Base-by-base conservation (phyloP, 2,888 invertebrate genomes). In the Cantharis rustica region DNA sequence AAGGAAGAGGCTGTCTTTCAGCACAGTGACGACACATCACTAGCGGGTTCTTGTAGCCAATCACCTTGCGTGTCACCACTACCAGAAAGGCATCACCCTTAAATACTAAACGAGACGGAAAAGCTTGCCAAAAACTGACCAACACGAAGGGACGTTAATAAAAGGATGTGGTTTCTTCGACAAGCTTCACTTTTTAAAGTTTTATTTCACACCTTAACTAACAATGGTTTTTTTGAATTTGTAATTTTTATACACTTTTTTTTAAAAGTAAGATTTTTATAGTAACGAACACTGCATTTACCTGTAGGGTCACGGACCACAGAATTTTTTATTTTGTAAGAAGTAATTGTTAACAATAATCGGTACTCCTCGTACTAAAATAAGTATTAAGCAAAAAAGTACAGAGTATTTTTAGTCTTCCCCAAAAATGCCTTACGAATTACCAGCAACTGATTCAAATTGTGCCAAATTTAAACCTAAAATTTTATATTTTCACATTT, bases 1-100 rank as follows among this genome's bases (percentile, higher is more conserved):
- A 91, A 89, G 91, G 91, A 89, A 90, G 92, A 91, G 92, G 92
- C 84, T 92, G 92, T 88, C 89, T 92, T 81, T 92, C 92, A 87
- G 91, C 92, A 88, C 90, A 90, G 89, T 91, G 92, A 92, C 86
- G 83, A 86, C 75, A 83, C 82, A 77, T 81, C 84, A 69, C 82
- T 84, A 47, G 84, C 76, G 17, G 80, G 75, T 61, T 77, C 81
- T 23, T 80, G 78, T 75, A 69, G 80, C 10, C 78, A 79, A 61
- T 81, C 83, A 62, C 80, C 82, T 16, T 75, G 77, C 11, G 73
- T 79, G 69, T 82, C 82, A 16, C 82, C 82, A 68, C 76, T 81
- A 72, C 78, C 75, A 23, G 75, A 72, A 16, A 72, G 77, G 68
- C 77, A 77, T 63, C 66, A 64, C 13, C 69, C 23, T 16, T 66